Percentiles rank a stretch among this genome's conserved stretches.
phyloP scores from a whole-genome alignment of 2,113 vertebrate species.

The Erinaceus europaeus region DNA sequence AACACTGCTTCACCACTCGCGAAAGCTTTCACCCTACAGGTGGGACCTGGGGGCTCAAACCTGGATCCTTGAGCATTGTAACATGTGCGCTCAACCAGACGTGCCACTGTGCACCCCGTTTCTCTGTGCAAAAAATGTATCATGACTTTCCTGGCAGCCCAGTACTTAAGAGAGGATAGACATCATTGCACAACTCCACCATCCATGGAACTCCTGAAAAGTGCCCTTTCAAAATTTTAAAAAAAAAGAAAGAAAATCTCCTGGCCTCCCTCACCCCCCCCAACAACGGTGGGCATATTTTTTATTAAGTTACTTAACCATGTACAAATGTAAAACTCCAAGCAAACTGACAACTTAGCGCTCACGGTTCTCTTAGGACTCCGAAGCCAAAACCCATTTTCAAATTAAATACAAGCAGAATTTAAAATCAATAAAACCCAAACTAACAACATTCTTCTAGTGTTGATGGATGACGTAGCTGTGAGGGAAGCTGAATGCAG shows the following conservation, averaged over 20 bases:
- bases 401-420: constrained; percentile 51
- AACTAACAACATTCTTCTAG: constrained; percentile 19
- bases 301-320: background rate
- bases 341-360: background rate
- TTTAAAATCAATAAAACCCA: constrained; percentile 49
- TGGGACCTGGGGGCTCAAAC: no score
- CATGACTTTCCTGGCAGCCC: no score
- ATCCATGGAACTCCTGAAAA: no score
- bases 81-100: no score
- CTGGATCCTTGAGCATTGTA: no score
- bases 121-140: no score
- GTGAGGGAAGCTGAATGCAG: background rate
- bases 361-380: background rate
- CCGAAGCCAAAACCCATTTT: background rate
- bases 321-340: background rate
- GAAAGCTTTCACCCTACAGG: no score
- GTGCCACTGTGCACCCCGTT: no score
- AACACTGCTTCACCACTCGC: no score
- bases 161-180: no score
- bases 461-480: background rate
- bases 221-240: no score
- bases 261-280: background rate
- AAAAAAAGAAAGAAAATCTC: background rate
- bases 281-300: background rate
- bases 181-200: no score